Percentiles rank a stretch among this genome's conserved stretches.
Conservation (phyloP, 1,140 invertebrate genomes). For the Euwallacea fornicatus region DNA sequence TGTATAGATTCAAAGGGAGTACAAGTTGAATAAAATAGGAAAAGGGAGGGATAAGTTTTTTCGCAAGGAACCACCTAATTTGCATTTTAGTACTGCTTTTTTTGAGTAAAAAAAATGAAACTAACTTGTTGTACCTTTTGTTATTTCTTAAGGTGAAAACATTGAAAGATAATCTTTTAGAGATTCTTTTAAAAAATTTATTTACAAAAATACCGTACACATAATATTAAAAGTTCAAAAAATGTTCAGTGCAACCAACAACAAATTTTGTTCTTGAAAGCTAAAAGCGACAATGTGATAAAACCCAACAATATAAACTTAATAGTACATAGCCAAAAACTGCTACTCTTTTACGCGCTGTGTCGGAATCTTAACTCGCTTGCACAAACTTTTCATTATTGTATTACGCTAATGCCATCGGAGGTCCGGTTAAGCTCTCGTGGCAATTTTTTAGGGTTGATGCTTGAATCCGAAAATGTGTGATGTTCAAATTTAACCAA, state of each 20-base stretch:
- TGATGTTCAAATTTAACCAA: too few species aligned
- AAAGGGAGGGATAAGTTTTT: too few species aligned
- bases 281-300: constrained; percentile 5
- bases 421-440: not conserved
- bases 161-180: too few species aligned
- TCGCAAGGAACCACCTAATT: too few species aligned
- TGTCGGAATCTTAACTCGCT: not conserved
- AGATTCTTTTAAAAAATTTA: constrained; percentile 24
- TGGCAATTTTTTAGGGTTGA: not conserved
- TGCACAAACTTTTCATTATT: not conserved
- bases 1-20: too few species aligned
- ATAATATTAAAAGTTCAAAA: constrained; percentile 31
- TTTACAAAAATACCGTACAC: constrained; percentile 47
- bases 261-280: not conserved
- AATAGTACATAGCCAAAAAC: not conserved
- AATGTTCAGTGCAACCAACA: constrained; percentile 33
- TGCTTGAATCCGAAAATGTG: not conserved
- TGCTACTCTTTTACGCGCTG: not conserved
- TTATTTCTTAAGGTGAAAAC: too few species aligned
- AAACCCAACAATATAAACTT: constrained; percentile 6
- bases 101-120: too few species aligned
- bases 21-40: too few species aligned
- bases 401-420: not conserved
- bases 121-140: too few species aligned
- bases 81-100: too few species aligned